Conservation (phyloP, 2,113 vertebrate species). For the Procavia capensis region DNA sequence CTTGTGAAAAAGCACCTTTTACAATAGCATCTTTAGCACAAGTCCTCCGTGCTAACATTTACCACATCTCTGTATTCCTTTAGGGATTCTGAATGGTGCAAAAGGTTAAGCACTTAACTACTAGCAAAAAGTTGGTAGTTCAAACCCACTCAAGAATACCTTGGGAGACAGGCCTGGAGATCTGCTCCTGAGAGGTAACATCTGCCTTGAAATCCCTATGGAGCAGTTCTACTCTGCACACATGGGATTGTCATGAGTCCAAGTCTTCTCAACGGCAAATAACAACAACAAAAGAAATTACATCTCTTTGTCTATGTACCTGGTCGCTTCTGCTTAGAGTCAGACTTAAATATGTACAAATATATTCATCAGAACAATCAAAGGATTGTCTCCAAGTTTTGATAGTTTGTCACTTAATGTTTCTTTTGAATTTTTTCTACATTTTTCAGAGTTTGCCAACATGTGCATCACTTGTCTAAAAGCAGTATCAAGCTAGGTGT, state of each 20-base stretch:
- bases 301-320: background rate
- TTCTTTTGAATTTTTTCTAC: background rate
- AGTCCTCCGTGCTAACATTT: background rate
- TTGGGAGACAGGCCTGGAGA: too few species aligned
- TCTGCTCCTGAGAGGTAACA: too few species aligned
- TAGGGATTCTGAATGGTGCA: too few species aligned
- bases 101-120: too few species aligned
- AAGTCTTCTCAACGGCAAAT: too few species aligned
- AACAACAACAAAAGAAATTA: too few species aligned
- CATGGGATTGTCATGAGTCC: too few species aligned
- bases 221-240: too few species aligned
- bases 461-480: background rate
- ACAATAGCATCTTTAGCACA: background rate
- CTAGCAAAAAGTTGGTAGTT: too few species aligned
- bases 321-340: background rate
- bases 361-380: background rate
- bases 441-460: background rate
- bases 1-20: background rate
- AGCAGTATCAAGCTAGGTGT: background rate
- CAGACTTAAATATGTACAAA: background rate
- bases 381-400: background rate
- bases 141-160: too few species aligned
- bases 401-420: background rate
- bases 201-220: too few species aligned
- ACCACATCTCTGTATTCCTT: too few species aligned